Evolutionary conservation across 2,888 invertebrate genomes (phyloP).

Genomic region (Agrochola litura): DNA sequence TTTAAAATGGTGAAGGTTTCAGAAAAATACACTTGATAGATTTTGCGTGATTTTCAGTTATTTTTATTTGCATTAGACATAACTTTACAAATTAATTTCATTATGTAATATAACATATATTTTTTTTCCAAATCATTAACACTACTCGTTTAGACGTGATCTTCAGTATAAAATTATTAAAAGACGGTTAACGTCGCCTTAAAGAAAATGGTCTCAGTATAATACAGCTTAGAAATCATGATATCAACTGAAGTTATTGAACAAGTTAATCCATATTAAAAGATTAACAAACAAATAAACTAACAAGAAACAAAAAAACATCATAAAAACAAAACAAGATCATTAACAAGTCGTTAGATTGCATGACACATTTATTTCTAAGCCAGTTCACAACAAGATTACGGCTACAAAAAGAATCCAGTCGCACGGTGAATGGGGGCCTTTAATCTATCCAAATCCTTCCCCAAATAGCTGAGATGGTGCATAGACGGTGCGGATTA

Average conservation of each 20-base stretch:
- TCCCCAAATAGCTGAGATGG: conserved; percentile 79
- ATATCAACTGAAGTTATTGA: neutral
- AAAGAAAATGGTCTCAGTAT: neutral
- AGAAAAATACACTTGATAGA: too few species aligned
- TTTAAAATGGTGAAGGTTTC: too few species aligned
- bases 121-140: too few species aligned
- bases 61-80: too few species aligned
- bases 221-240: neutral
- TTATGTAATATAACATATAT: too few species aligned
- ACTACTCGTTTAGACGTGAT: too few species aligned
- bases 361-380: conserved; percentile 51
- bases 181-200: too few species aligned
- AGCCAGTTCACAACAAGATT: conserved; percentile 63
- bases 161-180: too few species aligned
- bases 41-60: too few species aligned
- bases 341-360: conserved; percentile 51
- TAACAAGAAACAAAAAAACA: conserved; percentile 25
- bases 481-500: conserved; percentile 79
- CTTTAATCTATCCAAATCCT: conserved; percentile 80
- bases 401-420: conserved; percentile 68
- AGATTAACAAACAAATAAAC: conserved; percentile 15
- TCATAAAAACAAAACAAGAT: conserved; percentile 50
- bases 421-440: conserved; percentile 70
- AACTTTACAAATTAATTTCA: too few species aligned
- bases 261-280: neutral